Percentiles rank a stretch among this genome's conserved stretches.
phyloP scores from a whole-genome alignment of 1,140 invertebrate species.

The Colletes latitarsis region DNA sequence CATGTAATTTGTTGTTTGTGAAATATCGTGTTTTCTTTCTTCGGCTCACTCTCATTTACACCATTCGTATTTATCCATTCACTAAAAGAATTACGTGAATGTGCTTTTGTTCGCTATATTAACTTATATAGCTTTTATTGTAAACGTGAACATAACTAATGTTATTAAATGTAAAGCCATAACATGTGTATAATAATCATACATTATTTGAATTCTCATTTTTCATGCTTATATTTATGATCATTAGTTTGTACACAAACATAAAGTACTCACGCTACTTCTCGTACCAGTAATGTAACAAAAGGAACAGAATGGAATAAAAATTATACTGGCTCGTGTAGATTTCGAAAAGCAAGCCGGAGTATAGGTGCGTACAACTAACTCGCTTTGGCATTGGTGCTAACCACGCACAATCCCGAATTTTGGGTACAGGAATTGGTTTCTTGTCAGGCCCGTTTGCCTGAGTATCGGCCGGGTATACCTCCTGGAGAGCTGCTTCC shows the following conservation, averaged over 20 bases:
- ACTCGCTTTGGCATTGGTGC: constrained; percentile 78
- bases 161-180: constrained; percentile 1
- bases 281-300: constrained; percentile 46
- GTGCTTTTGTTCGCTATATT: constrained; percentile 31
- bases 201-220: constrained; percentile 23
- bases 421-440: constrained; percentile 81
- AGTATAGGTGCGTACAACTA: constrained; percentile 75
- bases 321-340: constrained; percentile 44
- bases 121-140: constrained; percentile 22
- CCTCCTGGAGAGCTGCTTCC: constrained; percentile 85
- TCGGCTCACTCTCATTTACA: not conserved
- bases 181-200: constrained; percentile 23
- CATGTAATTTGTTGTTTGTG: constrained; percentile 13
- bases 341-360: constrained; percentile 68
- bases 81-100: constrained; percentile 1
- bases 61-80: constrained; percentile 4
- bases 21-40: constrained; percentile 2
- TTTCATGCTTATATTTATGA: constrained; percentile 45
- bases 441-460: constrained; percentile 87
- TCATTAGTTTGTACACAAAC: constrained; percentile 39
- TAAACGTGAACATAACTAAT: constrained; percentile 17
- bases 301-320: constrained; percentile 38
- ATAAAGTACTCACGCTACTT: constrained; percentile 46
- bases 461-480: constrained; percentile 89
- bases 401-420: constrained; percentile 79